Base-by-base conservation (phyloP, 2,797 vertebrate species). In the Parauchenoglanis ngamensis region DNA sequence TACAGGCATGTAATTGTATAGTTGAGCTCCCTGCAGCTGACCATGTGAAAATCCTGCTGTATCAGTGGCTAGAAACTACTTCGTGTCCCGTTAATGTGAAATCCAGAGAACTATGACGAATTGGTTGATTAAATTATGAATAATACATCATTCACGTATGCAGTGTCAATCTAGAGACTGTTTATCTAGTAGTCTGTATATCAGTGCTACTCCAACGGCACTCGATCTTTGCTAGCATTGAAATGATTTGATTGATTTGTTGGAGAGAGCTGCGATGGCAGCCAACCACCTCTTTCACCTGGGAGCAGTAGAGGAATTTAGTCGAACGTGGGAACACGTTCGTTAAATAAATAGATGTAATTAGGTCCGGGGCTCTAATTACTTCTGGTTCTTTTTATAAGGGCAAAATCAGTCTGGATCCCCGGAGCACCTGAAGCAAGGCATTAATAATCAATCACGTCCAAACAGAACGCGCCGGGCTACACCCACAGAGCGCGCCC, bases 271-370 rank as follows among this genome's bases (percentile, higher is more conserved):
- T 80, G 57, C 40, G 85, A 75, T 46, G 77, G 57, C 56, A 80
- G 86, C 83, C 86, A 3, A 76, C 70, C 84, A 49, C 76, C 77
- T 46, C 78, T 77, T 86, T 89, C 87, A 93, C 87, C 88, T 90
- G 89, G 84, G 88, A 90, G 87, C 85, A 23, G 65, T 85, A 75
- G 31, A 91, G 88, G 73, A 89, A 88, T 90, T 92, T 90, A 88
- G 92, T 92, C 92, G 91, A 94, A 92, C 84, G 75, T 86, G 75
- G 88, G 90, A 93, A 93, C 91, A 92, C 87, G 91, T 92, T 92
- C 86, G 57, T 86, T 93, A 96, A 94, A 95, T 94, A 94, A 95
- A 96, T 95, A 92, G 93, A 93, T 92, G 91, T 93, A 94, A 95
- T 95, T 95, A 95, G 91, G 91, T 91, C 91, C 91, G 88, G 90